Base-by-base conservation (phyloP, 2,888 invertebrate genomes). In the Eupithecia subumbrata region DNA sequence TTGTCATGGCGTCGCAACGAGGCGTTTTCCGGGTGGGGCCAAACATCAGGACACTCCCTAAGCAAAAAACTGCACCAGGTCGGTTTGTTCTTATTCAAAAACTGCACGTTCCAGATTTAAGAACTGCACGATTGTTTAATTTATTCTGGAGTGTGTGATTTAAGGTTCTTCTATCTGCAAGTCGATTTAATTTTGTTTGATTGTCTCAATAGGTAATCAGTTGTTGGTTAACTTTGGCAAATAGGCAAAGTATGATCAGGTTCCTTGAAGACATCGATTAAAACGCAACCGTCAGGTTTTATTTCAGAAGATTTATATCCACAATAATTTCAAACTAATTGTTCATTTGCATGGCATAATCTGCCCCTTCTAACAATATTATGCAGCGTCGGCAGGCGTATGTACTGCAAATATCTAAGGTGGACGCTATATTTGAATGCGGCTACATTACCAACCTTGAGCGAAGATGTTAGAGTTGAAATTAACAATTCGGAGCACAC, bases 11-110 rank as follows among this genome's bases (percentile, higher is more conserved):
- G 75, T 70, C 70, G 68, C 64, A 11, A 4, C 70, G 48, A 77
- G 75, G 75, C 77, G 75, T 75, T 71, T 75, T 18, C 69, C 72
- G 78, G 78, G 78, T 78, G 78, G 78, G 69, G 75, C 77, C 30
- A 52, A 60, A 60, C 11, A 60, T 52, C 14, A 71, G 37, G 71
- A 75, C 77, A 73, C 75, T 73, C 77, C 77, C 73, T 68, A 56
- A 30, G 69, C 30, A 68, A 71, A 75, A 45, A 71, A 68, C 40
- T 25, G 40, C 40, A 67, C 12, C 12, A 40, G 56, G 22, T 22
- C 11, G 22, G 22, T 56, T 34, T 37, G 34, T 37, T 40, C 34
- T 3, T 18, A 30, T 18, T 34, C 30, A 64, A 34, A 64, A 18
- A 64, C 34, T 67, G 37, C 11, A 67, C 66, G 60, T 67, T 37